Evolutionary conservation across 2,888 invertebrate genomes (phyloP), one percentile per base, ranked within the genome.

Genomic region (Sphinx pinastri): DNA sequence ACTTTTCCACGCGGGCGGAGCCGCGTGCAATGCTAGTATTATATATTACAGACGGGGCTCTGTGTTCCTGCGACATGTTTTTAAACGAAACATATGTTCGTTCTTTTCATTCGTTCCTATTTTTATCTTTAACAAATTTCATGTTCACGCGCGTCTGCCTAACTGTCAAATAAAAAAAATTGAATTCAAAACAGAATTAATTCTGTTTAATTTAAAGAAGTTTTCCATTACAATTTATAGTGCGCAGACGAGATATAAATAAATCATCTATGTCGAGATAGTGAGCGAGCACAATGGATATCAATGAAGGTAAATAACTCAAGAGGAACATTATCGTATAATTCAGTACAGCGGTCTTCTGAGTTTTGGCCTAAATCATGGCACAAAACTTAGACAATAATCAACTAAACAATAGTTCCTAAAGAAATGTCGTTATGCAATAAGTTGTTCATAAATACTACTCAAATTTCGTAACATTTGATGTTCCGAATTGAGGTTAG

Each of bases 291-390:
- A 74, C 57, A 67, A 92, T 92, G 92, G 92, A 92, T 77, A 84
- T 91, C 72, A 89, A 86, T 75, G 92, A 92, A 88, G 92, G 92
- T 92, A 82, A 84, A 72, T 75, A 71, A 70, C 70, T 8, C 63
- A 59, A 71, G 7, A 47, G 16, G 57, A 71, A 47, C 67, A 31
- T 54, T 81, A 80, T 80, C 85, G 79, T 81, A 74, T 71, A 70
- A n/a, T 72, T 52, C 7, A 67, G 25, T 59, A 14, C 31, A 79
- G 82, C 82, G 82, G 81, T 11, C 19, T 54, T 60, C 63, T 49
- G 8, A 63, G 49, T 19, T 13, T 49, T 38, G 8, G 2, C 38
- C 38, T 38, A 38, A 47, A 19, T 19, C 11, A 10, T 55, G 10
- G 11, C 10, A 19, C 19, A 19, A 8, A 19, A 11, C 19, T 19